Base-by-base conservation (phyloP, 2,797 vertebrate genomes). In the Bovichtus diacanthus region DNA sequence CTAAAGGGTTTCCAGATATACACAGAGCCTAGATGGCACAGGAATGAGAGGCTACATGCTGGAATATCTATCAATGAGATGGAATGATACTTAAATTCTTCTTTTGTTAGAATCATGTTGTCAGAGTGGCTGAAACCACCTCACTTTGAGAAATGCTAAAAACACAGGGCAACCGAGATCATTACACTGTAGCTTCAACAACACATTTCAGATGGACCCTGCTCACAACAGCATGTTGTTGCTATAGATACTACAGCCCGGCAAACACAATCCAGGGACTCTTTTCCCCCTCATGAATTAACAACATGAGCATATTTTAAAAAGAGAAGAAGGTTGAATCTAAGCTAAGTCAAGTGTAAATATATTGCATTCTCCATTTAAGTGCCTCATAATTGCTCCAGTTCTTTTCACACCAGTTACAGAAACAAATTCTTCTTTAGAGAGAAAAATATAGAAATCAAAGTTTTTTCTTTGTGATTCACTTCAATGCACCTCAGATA, bases 231-330 rank as follows among this genome's bases (percentile, higher is more conserved):
- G 54, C 66, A 67, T 51, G 72, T 38, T 76, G 85, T 87, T 90
- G 82, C 80, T 80, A 82, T 88, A 76, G 82, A n/a, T n/a, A n/a
- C 39, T 76, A 87, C 83, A 69, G 51, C 70, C 63, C 81, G 58
- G 58, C 59, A 85, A 87, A 82, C 60, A 66, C 60, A 86, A 77
- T 60, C 61, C 55, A 68, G 68, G 60, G 68, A 85, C 54, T 84
- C 55, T 25, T 84, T 70, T 68, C 74, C 58, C 27, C 31, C 80
- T 60, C 18, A 60, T 82, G 71, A 85, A 89, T 85, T 78, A 83
- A 64, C 72, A 62, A 74, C 65, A 53, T n/a, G 31, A 72, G 60
- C 46, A 62, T 69, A 63, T 83, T 85, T 9, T 51, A 55, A 56
- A 53, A 41, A 72, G 61, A 64, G 53, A 65, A 23, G 47, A 76